Evolutionary conservation across 2,113 vertebrate species (phyloP).

Genomic region (Rhea pennata): DNA sequence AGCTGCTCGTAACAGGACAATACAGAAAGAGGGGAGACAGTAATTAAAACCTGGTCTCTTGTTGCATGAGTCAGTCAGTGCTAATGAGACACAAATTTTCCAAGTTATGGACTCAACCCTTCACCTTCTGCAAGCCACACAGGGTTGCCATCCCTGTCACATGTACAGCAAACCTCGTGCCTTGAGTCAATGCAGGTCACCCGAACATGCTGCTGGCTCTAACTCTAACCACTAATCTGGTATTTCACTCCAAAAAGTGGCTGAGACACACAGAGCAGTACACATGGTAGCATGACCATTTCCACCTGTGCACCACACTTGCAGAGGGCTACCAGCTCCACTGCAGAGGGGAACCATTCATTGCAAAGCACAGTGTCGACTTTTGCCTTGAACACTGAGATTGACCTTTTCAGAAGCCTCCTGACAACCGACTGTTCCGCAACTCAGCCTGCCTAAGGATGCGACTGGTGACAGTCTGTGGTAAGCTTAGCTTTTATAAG

Average conservation of each 20-base stretch:
- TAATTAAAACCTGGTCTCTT: neutral
- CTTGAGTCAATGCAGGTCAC: neutral
- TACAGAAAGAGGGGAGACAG: neutral
- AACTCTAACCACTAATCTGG: neutral
- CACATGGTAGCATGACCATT: neutral
- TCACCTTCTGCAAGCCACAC: neutral
- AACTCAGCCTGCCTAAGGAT: neutral
- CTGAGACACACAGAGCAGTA: too few relatives aligned
- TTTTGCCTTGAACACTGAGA: neutral
- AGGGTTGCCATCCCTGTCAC: neutral
- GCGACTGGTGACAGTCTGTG: too few relatives aligned
- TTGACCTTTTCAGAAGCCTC: neutral
- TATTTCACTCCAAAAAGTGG: neutral
- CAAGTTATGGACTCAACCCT: neutral
- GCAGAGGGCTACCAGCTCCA: neutral
- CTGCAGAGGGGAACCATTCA: neutral
- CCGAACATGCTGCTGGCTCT: neutral
- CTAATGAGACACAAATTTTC: neutral
- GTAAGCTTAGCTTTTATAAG: neutral
- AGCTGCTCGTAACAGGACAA: neutral
- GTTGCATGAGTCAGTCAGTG: neutral
- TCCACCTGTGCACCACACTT: neutral
- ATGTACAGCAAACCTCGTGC: accelerated
- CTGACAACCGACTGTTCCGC: neutral
- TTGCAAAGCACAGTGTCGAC: neutral